Evolutionary conservation across 1,140 invertebrate species (phyloP), one percentile per base, ranked within the genome.

Genomic region (Hypothenemus hampei): DNA sequence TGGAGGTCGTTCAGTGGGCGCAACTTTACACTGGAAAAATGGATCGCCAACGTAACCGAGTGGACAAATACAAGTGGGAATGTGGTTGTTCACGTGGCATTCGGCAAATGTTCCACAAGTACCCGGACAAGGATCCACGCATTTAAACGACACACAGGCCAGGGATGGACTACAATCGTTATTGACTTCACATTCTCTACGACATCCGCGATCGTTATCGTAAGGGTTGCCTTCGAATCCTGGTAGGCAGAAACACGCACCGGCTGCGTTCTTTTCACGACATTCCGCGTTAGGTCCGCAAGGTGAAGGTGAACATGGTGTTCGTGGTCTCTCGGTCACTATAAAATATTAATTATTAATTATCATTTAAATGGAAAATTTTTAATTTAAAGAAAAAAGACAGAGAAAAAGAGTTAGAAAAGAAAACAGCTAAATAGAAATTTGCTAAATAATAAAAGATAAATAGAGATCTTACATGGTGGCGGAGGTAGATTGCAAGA

Each of bases 201-300:
- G 78, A 63, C 86, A 89, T 26, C 86, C 87, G 47, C 64, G 64
- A 3, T 68, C 60, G 39, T 64, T 77, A 60, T 77, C 81, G 60
- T 91, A 89, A 5, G 87, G 85, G 71, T 89, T 84, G 45, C 86
- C 87, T 57, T 87, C 80, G 60, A 83, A 87, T 48, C 87, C 85
- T 5, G 80, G 74, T 35, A 81, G 72, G 67, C 87, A 90, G 24
- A 79, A 78, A 64, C 87, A 90, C n/a, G 86, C 85, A 8, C 85
- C 86, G 41, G 84, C 84, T 23, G 81, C 80, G 58, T 85, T 85
- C 59, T 81, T 80, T 64, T 87, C 84, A 23, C 84, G 79, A 59
- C 87, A 90, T 64, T 87, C 81, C 4, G 86, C 85, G 64, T 89
- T 86, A 4, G 85, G 83, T 49, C 87, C 87, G 62, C 87, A 90